Evolutionary conservation across 1,140 invertebrate genomes (phyloP).

Genomic region (Thaumetopoea pityocampa): DNA sequence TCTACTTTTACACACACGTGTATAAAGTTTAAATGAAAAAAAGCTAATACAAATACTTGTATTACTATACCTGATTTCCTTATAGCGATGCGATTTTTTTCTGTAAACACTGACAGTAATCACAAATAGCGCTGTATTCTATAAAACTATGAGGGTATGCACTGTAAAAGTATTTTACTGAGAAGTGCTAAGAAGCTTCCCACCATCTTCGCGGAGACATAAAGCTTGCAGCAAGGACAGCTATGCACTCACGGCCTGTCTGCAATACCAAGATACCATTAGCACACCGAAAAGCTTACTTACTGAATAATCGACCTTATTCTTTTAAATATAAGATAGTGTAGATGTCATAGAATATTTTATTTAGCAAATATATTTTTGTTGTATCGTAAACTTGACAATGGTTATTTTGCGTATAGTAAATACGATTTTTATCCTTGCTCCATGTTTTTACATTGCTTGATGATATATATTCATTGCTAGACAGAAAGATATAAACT

Average conservation of each 20-base stretch:
- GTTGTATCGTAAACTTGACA: constrained; percentile 22
- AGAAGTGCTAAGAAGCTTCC: constrained; percentile 58
- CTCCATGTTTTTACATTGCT: too few species aligned
- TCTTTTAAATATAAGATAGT: constrained; percentile 9
- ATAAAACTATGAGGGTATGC: constrained; percentile 34
- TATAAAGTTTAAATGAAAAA: too few species aligned
- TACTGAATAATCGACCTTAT: constrained; percentile 21
- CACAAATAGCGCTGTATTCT: constrained; percentile 11
- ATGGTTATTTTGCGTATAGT: constrained; percentile 14
- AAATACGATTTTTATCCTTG: constrained; percentile 28
- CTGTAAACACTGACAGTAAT: constrained; percentile 11
- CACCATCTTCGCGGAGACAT: constrained; percentile 49
- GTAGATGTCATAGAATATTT: constrained; percentile 8
- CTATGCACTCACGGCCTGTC: constrained; percentile 51
- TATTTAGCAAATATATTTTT: constrained; percentile 16
- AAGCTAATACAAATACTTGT: too few species aligned
- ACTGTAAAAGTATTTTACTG: constrained; percentile 61
- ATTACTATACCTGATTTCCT: too few species aligned
- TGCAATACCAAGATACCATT: constrained; percentile 21
- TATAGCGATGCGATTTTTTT: constrained; percentile 43
- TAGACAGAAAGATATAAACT: constrained; percentile 11
- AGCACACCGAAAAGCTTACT: constrained; percentile 2
- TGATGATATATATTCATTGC: too few species aligned
- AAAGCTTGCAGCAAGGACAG: constrained; percentile 57
- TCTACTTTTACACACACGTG: too few species aligned